A percentile compares a stretch with the other conserved stretches of the same genome.
Evolutionary conservation across 2,113 vertebrate genomes (phyloP).

Genomic region (Cacatua alba): DNA sequence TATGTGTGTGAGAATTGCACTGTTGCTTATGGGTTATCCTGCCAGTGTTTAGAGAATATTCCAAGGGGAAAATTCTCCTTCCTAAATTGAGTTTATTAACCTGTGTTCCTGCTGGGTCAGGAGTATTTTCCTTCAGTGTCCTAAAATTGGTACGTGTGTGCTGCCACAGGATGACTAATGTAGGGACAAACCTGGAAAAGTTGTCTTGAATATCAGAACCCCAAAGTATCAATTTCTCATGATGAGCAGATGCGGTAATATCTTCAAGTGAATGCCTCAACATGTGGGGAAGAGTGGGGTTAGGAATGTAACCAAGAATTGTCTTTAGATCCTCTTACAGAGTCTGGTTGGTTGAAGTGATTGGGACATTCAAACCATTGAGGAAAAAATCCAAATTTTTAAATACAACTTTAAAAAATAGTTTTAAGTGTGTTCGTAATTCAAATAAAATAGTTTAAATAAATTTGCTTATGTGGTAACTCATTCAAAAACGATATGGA

Average conservation of each 20-base stretch:
- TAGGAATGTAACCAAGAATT: neutral
- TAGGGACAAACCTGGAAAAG: neutral
- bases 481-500: rapidly evolving
- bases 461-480: neutral
- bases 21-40: neutral
- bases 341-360: neutral
- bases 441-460: neutral
- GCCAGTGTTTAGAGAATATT: neutral
- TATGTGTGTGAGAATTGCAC: rapidly evolving
- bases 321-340: neutral
- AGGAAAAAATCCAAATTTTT: neutral
- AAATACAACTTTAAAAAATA: neutral
- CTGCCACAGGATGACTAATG: neutral
- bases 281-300: neutral
- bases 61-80: slow-evolving; percentile 4
- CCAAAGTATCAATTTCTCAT: neutral
- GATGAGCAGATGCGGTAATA: neutral
- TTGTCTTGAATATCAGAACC: neutral
- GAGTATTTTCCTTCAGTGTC: neutral
- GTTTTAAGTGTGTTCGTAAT: neutral
- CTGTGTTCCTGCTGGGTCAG: neutral
- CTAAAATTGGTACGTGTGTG: neutral
- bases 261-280: neutral
- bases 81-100: slow-evolving; percentile 25
- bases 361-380: neutral